phyloP scores from a whole-genome alignment of 2,797 vertebrate species.

The Mormyrus proboscirostris region DNA sequence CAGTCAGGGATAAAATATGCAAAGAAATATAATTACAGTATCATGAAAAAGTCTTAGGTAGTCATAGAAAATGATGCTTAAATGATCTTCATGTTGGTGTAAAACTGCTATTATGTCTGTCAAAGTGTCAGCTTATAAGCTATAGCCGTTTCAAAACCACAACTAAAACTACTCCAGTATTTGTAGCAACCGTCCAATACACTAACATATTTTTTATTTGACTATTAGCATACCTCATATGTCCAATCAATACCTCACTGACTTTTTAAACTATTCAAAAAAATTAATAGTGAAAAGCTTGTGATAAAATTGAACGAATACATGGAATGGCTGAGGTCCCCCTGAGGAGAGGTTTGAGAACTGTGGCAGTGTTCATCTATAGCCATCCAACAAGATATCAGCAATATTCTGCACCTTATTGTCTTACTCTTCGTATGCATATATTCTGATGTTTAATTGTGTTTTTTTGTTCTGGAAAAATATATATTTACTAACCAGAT shows the following conservation, averaged over 20 bases:
- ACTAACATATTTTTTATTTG: neutral
- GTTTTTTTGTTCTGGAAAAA: neutral
- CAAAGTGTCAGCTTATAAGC: neutral
- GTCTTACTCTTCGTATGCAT: neutral
- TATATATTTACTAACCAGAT: neutral
- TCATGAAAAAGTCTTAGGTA: neutral
- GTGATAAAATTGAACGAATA: neutral
- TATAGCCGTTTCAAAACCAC: neutral
- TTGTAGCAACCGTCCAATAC: neutral
- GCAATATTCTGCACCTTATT: neutral
- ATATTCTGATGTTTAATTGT: neutral
- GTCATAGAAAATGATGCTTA: neutral
- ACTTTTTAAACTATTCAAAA: neutral
- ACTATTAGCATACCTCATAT: neutral
- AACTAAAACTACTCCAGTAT: neutral
- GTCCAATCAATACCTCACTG: neutral
- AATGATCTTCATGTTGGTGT: neutral
- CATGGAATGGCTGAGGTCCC: neutral
- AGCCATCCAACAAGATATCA: neutral
- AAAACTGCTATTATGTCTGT: neutral
- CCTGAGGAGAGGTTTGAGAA: neutral
- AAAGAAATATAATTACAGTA: neutral
- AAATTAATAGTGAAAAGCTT: neutral
- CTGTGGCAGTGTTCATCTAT: neutral
- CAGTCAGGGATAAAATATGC: neutral